These are phyloP conservation scores for Cosmopolites sordidus DNA, from an alignment of 2,888 invertebrate genomes.

Conservation along the genomic window DNA sequence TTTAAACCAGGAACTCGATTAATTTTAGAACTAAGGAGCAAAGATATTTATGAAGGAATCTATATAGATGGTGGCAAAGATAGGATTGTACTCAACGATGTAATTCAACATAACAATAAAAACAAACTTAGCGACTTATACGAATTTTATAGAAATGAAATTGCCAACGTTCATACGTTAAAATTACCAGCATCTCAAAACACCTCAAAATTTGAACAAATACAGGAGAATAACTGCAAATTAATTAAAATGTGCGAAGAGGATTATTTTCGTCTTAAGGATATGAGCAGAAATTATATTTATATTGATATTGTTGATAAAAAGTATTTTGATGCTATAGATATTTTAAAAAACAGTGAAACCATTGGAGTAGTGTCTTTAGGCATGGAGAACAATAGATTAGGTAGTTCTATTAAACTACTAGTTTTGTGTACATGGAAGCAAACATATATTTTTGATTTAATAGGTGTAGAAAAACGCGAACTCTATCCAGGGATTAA, in stretches of 20 bases:
- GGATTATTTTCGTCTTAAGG: conserved; percentile 30
- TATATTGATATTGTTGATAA: conserved; percentile 31
- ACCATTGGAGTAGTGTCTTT: conserved; percentile 29
- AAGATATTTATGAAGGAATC: conserved; percentile 32
- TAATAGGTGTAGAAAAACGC: conserved; percentile 24
- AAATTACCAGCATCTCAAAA: conserved; percentile 20
- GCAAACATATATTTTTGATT: conserved; percentile 31
- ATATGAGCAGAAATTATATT: conserved; percentile 25
- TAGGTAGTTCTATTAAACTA: conserved; percentile 19
- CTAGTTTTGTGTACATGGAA: conserved; percentile 30
- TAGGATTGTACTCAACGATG: conserved; percentile 27
- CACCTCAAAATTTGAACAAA: conserved; percentile 8
- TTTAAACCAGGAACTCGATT: conserved; percentile 28
- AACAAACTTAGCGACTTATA: conserved; percentile 28
- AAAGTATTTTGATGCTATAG: conserved; percentile 30
- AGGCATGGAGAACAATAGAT: conserved; percentile 28
- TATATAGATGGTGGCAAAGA: conserved; percentile 29
- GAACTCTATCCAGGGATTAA: conserved; percentile 31
- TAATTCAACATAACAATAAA: conserved; percentile 29
- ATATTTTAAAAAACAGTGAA: conserved; percentile 28
- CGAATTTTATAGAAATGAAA: conserved; percentile 31
- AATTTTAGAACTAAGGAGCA: conserved; percentile 26
- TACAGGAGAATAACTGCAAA: conserved; percentile 3
- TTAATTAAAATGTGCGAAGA: conserved; percentile 28
- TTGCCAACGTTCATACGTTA: conserved; percentile 23